Conservation (phyloP, 2,797 vertebrate species). For the Pangasius mekongensis region DNA sequence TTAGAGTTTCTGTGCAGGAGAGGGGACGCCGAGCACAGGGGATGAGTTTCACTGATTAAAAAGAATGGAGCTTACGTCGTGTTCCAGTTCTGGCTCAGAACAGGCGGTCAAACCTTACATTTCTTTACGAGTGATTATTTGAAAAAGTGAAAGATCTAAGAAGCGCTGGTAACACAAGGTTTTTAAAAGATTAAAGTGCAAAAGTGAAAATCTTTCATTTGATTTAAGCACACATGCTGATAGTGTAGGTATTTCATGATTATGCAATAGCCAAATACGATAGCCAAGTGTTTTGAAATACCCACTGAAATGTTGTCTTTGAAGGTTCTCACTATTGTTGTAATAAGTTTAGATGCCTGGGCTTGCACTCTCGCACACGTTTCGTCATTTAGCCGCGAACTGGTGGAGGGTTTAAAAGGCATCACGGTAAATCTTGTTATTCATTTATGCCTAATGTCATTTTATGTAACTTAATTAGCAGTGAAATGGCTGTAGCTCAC, state of each 20-base stretch:
- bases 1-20: conserved; percentile 47
- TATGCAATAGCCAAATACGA: not conserved
- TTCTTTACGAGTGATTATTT: not conserved
- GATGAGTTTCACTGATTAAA: conserved; percentile 32
- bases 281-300: not conserved
- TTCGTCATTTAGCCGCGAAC: not conserved
- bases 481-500: not conserved
- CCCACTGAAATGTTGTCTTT: not conserved
- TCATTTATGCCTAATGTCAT: conserved; percentile 20
- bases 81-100: conserved; percentile 10
- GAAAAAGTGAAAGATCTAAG: not conserved
- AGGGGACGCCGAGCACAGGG: conserved; percentile 54
- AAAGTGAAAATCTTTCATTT: not conserved
- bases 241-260: not conserved
- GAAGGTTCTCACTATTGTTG: not conserved
- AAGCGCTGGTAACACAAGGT: not conserved
- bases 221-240: not conserved
- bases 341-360: not conserved
- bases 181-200: not conserved
- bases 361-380: not conserved
- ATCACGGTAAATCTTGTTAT: conserved; percentile 14
- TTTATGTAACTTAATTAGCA: conserved; percentile 29
- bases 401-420: not conserved
- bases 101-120: not conserved
- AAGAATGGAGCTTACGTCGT: conserved; percentile 6